phyloP scores from a whole-genome alignment of 64 coral and sea anemone genomes.

The Dendrophyllia cribrosa region DNA sequence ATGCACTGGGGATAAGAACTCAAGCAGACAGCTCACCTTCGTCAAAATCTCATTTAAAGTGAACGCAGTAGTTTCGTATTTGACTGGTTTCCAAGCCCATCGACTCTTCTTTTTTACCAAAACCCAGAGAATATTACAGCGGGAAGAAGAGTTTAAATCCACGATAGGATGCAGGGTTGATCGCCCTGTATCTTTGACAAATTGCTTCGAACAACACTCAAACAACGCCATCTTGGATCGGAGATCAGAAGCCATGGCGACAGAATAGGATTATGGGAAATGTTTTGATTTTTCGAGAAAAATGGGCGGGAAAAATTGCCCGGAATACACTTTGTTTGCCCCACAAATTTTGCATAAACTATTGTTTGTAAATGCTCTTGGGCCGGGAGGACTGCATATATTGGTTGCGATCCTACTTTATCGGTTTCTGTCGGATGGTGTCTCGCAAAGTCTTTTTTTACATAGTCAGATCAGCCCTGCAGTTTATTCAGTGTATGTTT shows the following conservation, averaged over 20 bases:
- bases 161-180: slow-evolving; percentile 75
- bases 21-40: slow-evolving; percentile 22
- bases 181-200: slow-evolving; percentile 91
- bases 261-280: neutral
- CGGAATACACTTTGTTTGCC: too few species aligned
- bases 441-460: too few species aligned
- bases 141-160: slow-evolving; percentile 82
- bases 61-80: slow-evolving; percentile 84
- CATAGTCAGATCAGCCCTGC: too few species aligned
- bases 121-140: slow-evolving; percentile 81
- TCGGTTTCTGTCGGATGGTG: too few species aligned
- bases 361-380: too few species aligned
- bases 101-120: slow-evolving; percentile 87
- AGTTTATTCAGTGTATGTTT: too few species aligned
- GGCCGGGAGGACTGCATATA: too few species aligned
- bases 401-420: too few species aligned
- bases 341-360: too few species aligned
- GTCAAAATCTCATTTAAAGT: slow-evolving; percentile 75
- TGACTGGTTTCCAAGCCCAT: slow-evolving; percentile 79
- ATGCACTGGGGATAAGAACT: too few species aligned
- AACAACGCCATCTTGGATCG: slow-evolving; percentile 75
- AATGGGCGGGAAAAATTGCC: neutral
- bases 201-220: slow-evolving; percentile 82
- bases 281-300: neutral
- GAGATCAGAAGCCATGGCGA: neutral